phyloP scores from a whole-genome alignment of 2,888 invertebrate genomes.

The Nasonovia ribisnigri region DNA sequence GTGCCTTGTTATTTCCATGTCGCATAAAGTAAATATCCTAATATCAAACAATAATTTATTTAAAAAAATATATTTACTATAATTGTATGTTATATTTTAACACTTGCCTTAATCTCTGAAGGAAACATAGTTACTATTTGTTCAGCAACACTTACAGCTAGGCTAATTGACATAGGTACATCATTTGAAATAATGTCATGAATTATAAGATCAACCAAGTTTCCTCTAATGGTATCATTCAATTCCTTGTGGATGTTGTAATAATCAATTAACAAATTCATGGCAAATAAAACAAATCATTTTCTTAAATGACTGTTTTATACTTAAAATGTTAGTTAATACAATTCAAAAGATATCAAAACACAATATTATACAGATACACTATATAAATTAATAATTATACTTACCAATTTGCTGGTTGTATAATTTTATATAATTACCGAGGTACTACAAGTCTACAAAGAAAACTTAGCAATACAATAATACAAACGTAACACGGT shows the following conservation, averaged over 20 bases:
- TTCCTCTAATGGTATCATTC: conserved; percentile 3
- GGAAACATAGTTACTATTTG: background rate
- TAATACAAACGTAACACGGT: no score
- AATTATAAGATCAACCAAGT: background rate
- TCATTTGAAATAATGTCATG: conserved; percentile 12
- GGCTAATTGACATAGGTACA: background rate
- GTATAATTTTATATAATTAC: no score
- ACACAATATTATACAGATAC: no score
- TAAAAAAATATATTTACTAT: background rate
- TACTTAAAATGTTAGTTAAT: no score
- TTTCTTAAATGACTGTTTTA: no score
- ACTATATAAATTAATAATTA: no score
- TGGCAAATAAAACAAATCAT: no score
- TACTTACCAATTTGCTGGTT: no score
- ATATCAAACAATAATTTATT: background rate
- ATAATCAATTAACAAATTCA: background rate
- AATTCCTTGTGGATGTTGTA: background rate
- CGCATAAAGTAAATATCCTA: background rate
- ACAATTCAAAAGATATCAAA: no score
- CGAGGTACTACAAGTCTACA: no score
- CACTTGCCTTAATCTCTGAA: conserved; percentile 19
- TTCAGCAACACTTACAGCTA: conserved; percentile 14
- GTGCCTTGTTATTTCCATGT: background rate
- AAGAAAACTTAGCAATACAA: no score
- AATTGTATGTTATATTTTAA: conserved; percentile 8